These are phyloP conservation scores for Trypoxylon attenuatum DNA, from an alignment of 2,888 invertebrate genomes.

Conservation along the genomic window DNA sequence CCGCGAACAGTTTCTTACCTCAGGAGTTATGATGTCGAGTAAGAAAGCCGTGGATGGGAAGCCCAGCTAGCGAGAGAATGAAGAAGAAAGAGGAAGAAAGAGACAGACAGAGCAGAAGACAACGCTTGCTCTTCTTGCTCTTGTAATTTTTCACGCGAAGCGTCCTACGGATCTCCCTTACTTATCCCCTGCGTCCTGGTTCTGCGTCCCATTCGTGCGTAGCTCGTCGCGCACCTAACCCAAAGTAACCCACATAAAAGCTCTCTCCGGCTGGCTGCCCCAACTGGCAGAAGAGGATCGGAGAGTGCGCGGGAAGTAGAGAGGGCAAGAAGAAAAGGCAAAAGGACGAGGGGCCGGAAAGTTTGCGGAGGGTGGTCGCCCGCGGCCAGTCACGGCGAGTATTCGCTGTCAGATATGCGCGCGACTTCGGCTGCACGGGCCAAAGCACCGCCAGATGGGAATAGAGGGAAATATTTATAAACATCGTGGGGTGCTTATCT, in stretches of 20 bases:
- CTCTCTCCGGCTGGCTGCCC: constrained; percentile 12
- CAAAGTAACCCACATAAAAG: constrained; percentile 34
- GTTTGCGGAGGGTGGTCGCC: constrained; percentile 50
- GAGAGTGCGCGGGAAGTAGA: neutral
- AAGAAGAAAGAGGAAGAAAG: constrained; percentile 6
- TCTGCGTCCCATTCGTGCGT: constrained; percentile 51
- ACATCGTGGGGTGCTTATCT: constrained; percentile 62
- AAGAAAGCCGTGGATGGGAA: constrained; percentile 7
- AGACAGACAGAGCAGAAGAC: constrained; percentile 10
- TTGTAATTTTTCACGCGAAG: constrained; percentile 62
- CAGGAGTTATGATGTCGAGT: constrained; percentile 32
- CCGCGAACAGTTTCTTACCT: constrained; percentile 33
- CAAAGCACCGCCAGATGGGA: constrained; percentile 21
- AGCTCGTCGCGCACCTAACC: constrained; percentile 35
- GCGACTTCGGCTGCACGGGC: constrained; percentile 12
- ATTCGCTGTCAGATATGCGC: constrained; percentile 51
- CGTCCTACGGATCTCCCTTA: constrained; percentile 45
- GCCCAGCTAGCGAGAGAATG: constrained; percentile 10
- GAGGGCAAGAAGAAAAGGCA: neutral
- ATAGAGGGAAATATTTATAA: constrained; percentile 58
- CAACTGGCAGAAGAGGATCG: constrained; percentile 6
- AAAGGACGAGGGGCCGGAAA: constrained; percentile 35
- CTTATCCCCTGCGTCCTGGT: constrained; percentile 50
- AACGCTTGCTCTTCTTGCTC: constrained; percentile 13
- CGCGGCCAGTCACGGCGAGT: constrained; percentile 52